Base-by-base conservation (phyloP, 2,797 vertebrate genomes). In the Synanceia verrucosa region DNA sequence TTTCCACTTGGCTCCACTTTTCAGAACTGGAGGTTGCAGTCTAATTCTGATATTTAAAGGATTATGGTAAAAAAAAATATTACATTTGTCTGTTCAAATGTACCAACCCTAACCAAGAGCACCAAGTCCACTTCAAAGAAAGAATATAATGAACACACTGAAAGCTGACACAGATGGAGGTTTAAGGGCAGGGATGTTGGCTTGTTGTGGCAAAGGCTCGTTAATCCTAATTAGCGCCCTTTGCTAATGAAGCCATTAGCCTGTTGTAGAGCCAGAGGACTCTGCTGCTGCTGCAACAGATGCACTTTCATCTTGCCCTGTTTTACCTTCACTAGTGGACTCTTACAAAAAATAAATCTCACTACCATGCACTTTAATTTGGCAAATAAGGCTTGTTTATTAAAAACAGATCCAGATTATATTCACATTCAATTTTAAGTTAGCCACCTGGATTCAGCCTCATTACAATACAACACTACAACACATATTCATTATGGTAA, bases 211-310 rank as follows among this genome's bases (percentile, higher is more conserved):
- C 8, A 18, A 64, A 60, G 70, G 43, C 84, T 90, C 75, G 37
- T 92, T 91, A 80, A 90, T 90, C 78, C 81, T 90, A 88, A 93
- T 93, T 88, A 92, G 81, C 62, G 78, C 78, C 64, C 64, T 60
- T 73, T 73, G 73, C 78, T 89, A 88, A 90, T 80, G 78, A 85
- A 82, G 78, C 81, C 76, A 82, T 92, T 86, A 81, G 76, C 65
- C 65, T 24, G 59, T 69, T 80, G 65, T 75, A 29, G 28, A 70
- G 65, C 85, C 73, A 75, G 50, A 73, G 69, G 51, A 76, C 58
- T 58, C 73, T 65, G 39, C 46, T 58, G 55, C 76, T 56, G 21
- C 53, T 69, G 34, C 41, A 65, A 19, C 60, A 67, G 50, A 65
- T 60, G 66, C 63, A 48, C 61, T 39, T 72, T 66, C 24, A 26